These are phyloP conservation scores for Cheilosia scutellata DNA, from an alignment of 2,888 invertebrate species.

Conservation along the genomic window DNA sequence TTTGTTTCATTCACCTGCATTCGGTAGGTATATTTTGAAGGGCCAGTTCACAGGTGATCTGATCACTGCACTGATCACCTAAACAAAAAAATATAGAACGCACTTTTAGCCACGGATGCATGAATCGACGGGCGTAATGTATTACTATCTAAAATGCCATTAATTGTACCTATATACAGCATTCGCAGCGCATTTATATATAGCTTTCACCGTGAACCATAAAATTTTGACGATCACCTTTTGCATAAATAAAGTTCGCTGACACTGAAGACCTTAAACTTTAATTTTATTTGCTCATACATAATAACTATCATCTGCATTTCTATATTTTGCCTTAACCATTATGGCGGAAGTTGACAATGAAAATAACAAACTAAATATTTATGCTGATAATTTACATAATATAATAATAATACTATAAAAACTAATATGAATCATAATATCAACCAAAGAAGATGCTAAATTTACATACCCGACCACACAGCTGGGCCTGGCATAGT, in stretches of 20 bases:
- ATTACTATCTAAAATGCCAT: too few species aligned
- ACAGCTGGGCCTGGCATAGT: constrained; percentile 84
- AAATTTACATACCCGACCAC: constrained; percentile 83
- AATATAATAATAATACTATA: constrained; percentile 1
- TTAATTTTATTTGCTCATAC: constrained; percentile 31
- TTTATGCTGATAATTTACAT: constrained; percentile 22
- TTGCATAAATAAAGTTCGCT: constrained; percentile 50
- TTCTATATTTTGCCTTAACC: not conserved
- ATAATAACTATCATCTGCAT: constrained; percentile 1
- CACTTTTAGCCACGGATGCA: too few species aligned
- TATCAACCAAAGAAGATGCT: not conserved
- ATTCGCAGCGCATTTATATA: not conserved
- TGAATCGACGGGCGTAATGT: too few species aligned
- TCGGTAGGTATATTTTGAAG: too few species aligned
- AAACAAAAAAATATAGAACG: too few species aligned
- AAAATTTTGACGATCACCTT: not conserved
- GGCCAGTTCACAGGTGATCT: too few species aligned
- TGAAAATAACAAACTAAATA: constrained; percentile 26
- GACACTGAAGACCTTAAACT: constrained; percentile 66
- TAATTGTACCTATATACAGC: too few species aligned
- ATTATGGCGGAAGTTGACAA: constrained; percentile 46
- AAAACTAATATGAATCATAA: constrained; percentile 12
- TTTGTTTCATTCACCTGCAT: too few species aligned
- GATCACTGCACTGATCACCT: too few species aligned
- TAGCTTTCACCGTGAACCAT: not conserved